Conservation (phyloP, 2,888 invertebrate species). For the Amphiduros pacificus region DNA sequence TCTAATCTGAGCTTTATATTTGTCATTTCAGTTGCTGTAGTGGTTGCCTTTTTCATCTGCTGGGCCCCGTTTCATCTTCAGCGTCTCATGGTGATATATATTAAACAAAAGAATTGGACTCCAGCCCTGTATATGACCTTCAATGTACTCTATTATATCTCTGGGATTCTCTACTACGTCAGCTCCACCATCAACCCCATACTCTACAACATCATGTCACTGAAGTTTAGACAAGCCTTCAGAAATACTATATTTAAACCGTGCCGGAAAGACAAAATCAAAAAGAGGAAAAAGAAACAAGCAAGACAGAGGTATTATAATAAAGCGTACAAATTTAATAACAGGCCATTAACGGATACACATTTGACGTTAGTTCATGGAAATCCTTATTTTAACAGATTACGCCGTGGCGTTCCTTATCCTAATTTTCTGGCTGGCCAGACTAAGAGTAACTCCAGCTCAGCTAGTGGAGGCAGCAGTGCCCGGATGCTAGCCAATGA, state of each 20-base stretch:
- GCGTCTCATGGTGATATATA: slow-evolving; percentile 71
- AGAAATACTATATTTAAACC: slow-evolving; percentile 65
- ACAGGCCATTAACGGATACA: neutral
- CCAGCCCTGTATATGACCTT: slow-evolving; percentile 66
- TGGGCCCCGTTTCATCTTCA: slow-evolving; percentile 56
- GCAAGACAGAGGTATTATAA: slow-evolving; percentile 8
- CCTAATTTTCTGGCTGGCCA: neutral
- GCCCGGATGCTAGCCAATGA: slow-evolving; percentile 7
- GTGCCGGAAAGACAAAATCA: slow-evolving; percentile 14
- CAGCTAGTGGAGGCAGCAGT: slow-evolving; percentile 16
- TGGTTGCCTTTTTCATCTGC: slow-evolving; percentile 55
- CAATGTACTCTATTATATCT: slow-evolving; percentile 75
- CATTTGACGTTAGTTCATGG: neutral
- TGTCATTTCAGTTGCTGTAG: slow-evolving; percentile 51
- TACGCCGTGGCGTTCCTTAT: too few relatives aligned
- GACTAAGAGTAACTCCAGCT: slow-evolving; percentile 7
- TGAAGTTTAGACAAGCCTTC: slow-evolving; percentile 89
- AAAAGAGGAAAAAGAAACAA: neutral
- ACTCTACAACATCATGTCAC: slow-evolving; percentile 91
- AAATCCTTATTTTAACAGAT: too few relatives aligned
- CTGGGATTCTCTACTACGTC: slow-evolving; percentile 87
- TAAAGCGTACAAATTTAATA: neutral
- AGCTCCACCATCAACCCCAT: slow-evolving; percentile 92
- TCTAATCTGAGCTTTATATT: too few relatives aligned
- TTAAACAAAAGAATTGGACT: slow-evolving; percentile 35